phyloP scores from a whole-genome alignment of 2,113 vertebrate genomes.

The Piprites chloris region DNA sequence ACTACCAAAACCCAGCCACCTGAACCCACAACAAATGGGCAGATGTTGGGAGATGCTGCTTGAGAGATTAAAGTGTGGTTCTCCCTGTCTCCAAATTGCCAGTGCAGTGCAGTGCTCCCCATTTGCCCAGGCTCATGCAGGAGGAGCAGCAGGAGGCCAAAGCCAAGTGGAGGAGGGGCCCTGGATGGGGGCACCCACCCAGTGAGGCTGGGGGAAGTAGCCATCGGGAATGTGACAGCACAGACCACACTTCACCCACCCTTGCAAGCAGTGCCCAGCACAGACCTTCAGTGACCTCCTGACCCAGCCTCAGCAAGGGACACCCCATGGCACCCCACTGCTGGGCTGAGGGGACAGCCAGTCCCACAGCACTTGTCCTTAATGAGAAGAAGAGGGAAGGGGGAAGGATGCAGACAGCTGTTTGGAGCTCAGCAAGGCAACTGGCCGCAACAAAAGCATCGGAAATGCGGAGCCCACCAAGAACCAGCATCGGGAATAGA shows the following conservation, averaged over 20 bases:
- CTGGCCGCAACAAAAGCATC: not conserved
- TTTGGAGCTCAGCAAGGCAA: not conserved
- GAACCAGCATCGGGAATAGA: not conserved
- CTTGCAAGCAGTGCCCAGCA: not conserved
- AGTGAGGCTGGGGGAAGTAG: fast-evolving
- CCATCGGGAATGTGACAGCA: not conserved
- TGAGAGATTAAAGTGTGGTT: not conserved
- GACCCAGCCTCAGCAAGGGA: fast-evolving
- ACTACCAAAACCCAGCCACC: no score
- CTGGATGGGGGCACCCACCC: not conserved
- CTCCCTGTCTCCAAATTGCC: not conserved
- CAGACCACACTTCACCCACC: fast-evolving
- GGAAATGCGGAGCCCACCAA: not conserved
- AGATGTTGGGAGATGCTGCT: not conserved
- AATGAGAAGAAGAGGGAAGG: not conserved
- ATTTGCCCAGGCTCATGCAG: not conserved
- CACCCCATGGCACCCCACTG: no score
- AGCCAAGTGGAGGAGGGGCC: not conserved
- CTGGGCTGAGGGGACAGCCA: not conserved
- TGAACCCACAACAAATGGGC: no score
- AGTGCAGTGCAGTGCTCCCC: fast-evolving
- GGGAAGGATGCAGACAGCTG: not conserved
- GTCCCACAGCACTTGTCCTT: not conserved
- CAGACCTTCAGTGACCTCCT: no score
- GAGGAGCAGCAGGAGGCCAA: not conserved